Base-by-base conservation (phyloP, 2,888 invertebrate species). In the Apamea anceps region DNA sequence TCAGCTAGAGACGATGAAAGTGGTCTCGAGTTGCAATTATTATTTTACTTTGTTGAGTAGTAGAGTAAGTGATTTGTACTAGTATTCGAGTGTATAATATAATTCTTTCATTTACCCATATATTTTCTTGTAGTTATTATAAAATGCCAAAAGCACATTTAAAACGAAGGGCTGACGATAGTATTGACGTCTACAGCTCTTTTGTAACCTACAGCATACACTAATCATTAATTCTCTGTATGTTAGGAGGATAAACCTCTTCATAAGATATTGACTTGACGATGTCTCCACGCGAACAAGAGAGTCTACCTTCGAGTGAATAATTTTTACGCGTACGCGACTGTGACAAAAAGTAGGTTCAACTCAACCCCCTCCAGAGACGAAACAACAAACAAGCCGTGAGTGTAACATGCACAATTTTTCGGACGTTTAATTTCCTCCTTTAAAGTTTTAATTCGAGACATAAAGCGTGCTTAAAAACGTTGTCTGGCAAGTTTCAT, bases 401-500 rank as follows among this genome's bases (percentile, higher is more conserved):
- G 82, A 87, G 87, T 90, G 90, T 90, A 83, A 91, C 89, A 90
- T 90, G 90, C 88, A 91, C 89, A 89, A 94, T 95, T 96, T 95
- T 95, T 95, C 91, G 93, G 93, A 94, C 95, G 94, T 95, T 96
- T 96, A 96, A 96, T 96, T 96, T 96, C 95, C 95, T 94, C 91
- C 93, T 93, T 95, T 95, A 95, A 96, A 96, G 96, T 96, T 97
- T 96, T 96, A 96, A 96, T 96, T 96, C 94, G 94, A 94, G 95
- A 95, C 94, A 94, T 95, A 95, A 94, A 96, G 95, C 94, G 94
- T 92, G 94, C 95, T 96, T 95, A 94, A 96, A 96, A 96, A 96
- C 96, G 94, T 92, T 94, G 96, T 97, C 96, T 97, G 96, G 96
- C 96, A 96, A 97, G 96, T 96, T 97, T 96, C 96, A 96, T 96